These are phyloP conservation scores for Oryzias celebensis DNA, from an alignment of 2,113 vertebrate genomes.

Conservation along the genomic window DNA sequence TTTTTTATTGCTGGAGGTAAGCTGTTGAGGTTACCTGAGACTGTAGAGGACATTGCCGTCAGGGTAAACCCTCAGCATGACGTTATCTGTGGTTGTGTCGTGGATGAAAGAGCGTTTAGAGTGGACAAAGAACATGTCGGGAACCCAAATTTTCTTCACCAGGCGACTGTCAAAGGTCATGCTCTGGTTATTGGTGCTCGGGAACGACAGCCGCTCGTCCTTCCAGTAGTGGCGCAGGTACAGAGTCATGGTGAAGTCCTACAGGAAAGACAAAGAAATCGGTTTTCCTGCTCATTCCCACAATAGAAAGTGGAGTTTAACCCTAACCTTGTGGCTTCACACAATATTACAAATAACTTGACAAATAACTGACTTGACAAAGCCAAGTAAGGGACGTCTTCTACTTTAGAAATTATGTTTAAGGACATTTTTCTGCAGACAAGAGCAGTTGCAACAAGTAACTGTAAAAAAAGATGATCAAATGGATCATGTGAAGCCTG, in stretches of 20 bases:
- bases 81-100: conserved; percentile 95
- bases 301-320: no score
- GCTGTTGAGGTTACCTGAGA: conserved; percentile 81
- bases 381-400: no score
- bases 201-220: conserved; percentile 91
- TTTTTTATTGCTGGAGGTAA: background rate
- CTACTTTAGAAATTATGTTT: no score
- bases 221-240: conserved; percentile 98
- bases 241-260: conserved; percentile 98
- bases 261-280: background rate
- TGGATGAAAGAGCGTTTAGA: conserved; percentile 98
- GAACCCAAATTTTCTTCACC: conserved; percentile 99
- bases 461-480: no score
- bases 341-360: no score
- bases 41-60: conserved; percentile 97
- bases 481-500: no score
- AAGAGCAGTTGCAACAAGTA: no score
- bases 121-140: conserved; percentile 98
- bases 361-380: no score
- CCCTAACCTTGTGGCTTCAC: no score
- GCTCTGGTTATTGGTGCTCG: conserved; percentile 95
- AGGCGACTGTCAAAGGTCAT: conserved; percentile 97
- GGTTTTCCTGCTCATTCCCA: no score
- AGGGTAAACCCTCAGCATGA: conserved; percentile 95
- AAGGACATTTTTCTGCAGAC: no score